Base-by-base conservation (phyloP, 2,888 invertebrate genomes). In the Dichetophora obliterata region DNA sequence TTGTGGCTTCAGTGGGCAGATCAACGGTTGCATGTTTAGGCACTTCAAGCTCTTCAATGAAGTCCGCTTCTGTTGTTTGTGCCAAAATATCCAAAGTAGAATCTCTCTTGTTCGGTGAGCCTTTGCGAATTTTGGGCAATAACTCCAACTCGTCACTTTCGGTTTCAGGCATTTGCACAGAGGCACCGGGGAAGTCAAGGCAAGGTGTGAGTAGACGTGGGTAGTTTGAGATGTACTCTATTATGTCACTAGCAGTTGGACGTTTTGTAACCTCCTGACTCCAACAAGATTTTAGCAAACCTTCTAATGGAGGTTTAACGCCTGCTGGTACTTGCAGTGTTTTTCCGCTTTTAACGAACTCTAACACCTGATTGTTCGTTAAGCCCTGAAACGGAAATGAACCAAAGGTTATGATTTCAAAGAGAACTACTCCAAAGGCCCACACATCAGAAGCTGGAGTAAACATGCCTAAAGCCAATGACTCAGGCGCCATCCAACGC, bases 401-500 rank as follows among this genome's bases (percentile, higher is more conserved):
- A 11, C 97, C 97, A 89, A 97, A 96, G 0, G 97, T 96, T 76
- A 96, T 93, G 75, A 97, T 95, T 89, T 96, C 95, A 86, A 94
- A 97, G 2, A 97, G 91, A 27, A 97, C 90, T 59, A 97, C 95
- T 5, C 96, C 97, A 86, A 93, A 96, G 50, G 96, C 94, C 97
- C 97, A 98, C 19, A 97, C 93, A 89, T 98, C 97, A 0, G 96
- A 95, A 52, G 94, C 93, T 24, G 95, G 92, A 0, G 96, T 95
- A 88, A 96, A 97, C 75, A 95, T 91, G 14, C 97, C 97, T 31
- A 94, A 91, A 3, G 92, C 93, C 19, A 97, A 90, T 82, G 95
- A 94, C 90, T 97, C 97, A 0, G 97, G 97, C 0, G 97, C 94
- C 97, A 97, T 97, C 97, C 97, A 97, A 79, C 96, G 91, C 9